These are phyloP conservation scores for Drosophila cardini DNA, from an alignment of 1,140 invertebrate species.

Conservation along the genomic window DNA sequence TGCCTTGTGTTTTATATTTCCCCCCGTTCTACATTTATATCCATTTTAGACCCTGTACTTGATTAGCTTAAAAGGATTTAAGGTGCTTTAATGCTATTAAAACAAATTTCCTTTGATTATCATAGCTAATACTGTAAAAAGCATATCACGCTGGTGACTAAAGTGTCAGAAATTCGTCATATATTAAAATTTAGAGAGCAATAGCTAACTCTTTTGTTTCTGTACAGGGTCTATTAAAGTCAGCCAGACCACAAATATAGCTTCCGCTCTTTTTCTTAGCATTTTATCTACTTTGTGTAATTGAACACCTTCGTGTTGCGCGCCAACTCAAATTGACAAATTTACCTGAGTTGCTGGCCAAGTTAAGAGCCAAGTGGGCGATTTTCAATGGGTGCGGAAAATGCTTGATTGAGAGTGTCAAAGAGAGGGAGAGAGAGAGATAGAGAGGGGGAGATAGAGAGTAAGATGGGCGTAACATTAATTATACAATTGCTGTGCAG, in stretches of 20 bases:
- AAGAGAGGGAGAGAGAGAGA: neutral
- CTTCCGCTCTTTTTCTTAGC: neutral
- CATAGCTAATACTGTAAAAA: no score
- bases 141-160: no score
- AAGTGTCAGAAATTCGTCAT: no score
- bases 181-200: no score
- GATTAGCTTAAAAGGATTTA: no score
- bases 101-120: no score
- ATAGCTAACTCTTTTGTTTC: no score
- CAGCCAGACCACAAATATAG: no score
- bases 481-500: slow-evolving; percentile 55
- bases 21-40: neutral
- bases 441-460: neutral
- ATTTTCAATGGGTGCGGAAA: slow-evolving; percentile 27
- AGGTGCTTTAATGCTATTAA: no score
- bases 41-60: no score
- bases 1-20: slow-evolving; percentile 9
- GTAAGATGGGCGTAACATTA: slow-evolving; percentile 34
- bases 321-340: slow-evolving; percentile 55
- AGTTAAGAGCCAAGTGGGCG: slow-evolving; percentile 29
- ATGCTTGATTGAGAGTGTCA: slow-evolving; percentile 24
- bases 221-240: no score
- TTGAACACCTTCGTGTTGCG: slow-evolving; percentile 53
- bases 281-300: slow-evolving; percentile 41
- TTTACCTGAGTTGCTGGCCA: slow-evolving; percentile 25